These are phyloP conservation scores for Drosophila hydei DNA, from an alignment of 1,140 invertebrate genomes.

Conservation along the genomic window DNA sequence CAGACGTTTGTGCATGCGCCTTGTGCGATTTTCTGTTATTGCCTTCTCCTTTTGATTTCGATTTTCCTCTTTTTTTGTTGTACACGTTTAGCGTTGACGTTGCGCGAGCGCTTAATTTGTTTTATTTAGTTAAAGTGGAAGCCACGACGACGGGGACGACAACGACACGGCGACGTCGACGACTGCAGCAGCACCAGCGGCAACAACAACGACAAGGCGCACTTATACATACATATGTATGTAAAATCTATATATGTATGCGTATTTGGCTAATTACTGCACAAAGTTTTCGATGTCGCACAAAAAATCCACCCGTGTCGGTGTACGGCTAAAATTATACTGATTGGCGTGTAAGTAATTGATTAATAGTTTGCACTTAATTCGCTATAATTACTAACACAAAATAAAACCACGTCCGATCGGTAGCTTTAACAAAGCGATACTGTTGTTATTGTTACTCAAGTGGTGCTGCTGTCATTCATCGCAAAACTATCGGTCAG, in stretches of 20 bases:
- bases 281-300: slow-evolving; percentile 18
- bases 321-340: slow-evolving; percentile 22
- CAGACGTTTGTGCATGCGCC: slow-evolving; percentile 25
- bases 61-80: slow-evolving; percentile 36
- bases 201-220: slow-evolving; percentile 10
- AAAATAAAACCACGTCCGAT: slow-evolving; percentile 36
- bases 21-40: slow-evolving; percentile 8
- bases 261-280: slow-evolving; percentile 39
- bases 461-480: slow-evolving; percentile 26
- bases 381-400: slow-evolving; percentile 2
- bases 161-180: slow-evolving; percentile 27
- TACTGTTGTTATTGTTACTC: slow-evolving; percentile 48
- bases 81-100: slow-evolving; percentile 40
- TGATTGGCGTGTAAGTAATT: slow-evolving; percentile 27
- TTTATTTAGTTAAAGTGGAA: slow-evolving; percentile 62
- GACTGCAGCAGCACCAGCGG: slow-evolving; percentile 22
- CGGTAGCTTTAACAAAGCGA: slow-evolving; percentile 37
- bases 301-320: slow-evolving; percentile 6
- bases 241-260: slow-evolving; percentile 9
- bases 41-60: slow-evolving; percentile 20
- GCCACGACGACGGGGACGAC: slow-evolving; percentile 44
- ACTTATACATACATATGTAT: slow-evolving; percentile 32
- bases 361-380: slow-evolving; percentile 21
- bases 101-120: slow-evolving; percentile 56
- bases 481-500: slow-evolving; percentile 12